Evolutionary conservation across 2,888 invertebrate species (phyloP), one percentile per base, ranked within the genome.

Genomic region (Heteropelma amictum): DNA sequence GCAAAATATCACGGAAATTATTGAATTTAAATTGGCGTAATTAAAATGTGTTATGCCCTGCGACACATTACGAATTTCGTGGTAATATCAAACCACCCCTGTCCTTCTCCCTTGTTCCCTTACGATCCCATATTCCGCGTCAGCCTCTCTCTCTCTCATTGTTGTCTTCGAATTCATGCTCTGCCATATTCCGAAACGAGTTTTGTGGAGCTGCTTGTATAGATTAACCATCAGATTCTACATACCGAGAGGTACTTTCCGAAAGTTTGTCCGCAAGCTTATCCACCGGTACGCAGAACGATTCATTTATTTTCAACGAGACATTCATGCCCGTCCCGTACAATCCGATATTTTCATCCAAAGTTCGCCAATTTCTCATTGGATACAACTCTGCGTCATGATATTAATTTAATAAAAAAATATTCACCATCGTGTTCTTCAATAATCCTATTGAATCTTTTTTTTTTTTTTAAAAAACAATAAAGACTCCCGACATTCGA

Each of bases 21-120:
- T 88, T 89, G 88, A 89, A 88, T 88, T 88, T 88, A 89, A 88
- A 88, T 88, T 88, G 87, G 86, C 83, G 86, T 87, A 87, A 88
- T 89, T 88, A 88, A 87, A 87, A 87, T 84, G 84, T 86, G 84
- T 84, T 79, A 77, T 73, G 73, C 80, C 81, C 76, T 56, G 77
- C 77, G 80, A 78, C 81, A 80, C 82, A 83, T 83, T 80, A 78
- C 81, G 76, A 76, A 81, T 81, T 79, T 83, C 76, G 72, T 69
- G 69, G 72, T 76, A 80, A 82, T 83, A 83, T 80, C 63, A 67
- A 63, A 51, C 21, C 33, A 51, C 30, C 47, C n/a, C 30, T 61
- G 45, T 12, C 40, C 54, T 65, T 38, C 17, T 47, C 33, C 10
- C 19, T 12, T 28, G 12, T 3, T 10, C n/a, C 42, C 23, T n/a